These are phyloP conservation scores for Ectropis crepuscularia DNA, from an alignment of 2,888 invertebrate species.

Conservation along the genomic window DNA sequence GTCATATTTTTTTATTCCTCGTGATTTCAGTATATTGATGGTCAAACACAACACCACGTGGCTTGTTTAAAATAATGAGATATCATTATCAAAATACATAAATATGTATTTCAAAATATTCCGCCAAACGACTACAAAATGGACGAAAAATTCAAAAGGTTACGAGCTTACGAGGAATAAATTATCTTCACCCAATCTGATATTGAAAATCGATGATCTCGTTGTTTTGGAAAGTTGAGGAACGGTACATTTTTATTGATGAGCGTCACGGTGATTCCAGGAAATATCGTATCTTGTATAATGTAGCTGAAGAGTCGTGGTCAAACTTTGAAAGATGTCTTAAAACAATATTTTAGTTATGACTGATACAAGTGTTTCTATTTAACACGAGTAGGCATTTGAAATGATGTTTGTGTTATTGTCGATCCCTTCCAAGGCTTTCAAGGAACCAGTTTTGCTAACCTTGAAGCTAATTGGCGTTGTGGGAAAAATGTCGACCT, in stretches of 20 bases:
- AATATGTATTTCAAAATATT: background rate
- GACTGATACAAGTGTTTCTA: background rate
- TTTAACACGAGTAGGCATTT: too few relatives aligned
- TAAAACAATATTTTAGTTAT: background rate
- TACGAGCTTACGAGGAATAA: constrained; percentile 37
- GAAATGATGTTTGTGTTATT: too few relatives aligned
- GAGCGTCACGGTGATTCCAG: constrained; percentile 70
- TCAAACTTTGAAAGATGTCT: constrained; percentile 1
- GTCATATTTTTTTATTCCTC: too few relatives aligned
- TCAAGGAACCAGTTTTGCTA: too few relatives aligned
- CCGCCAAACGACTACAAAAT: constrained; percentile 10
- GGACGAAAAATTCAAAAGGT: constrained; percentile 25
- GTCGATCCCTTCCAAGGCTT: too few relatives aligned
- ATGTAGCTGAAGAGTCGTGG: constrained; percentile 4
- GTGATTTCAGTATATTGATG: too few relatives aligned
- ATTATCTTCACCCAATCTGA: constrained; percentile 55
- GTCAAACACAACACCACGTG: too few relatives aligned
- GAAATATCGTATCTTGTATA: constrained; percentile 52
- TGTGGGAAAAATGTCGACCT: too few relatives aligned
- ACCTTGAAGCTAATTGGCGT: too few relatives aligned
- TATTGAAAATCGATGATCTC: constrained; percentile 65
- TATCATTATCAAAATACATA: too few relatives aligned
- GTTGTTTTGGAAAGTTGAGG: constrained; percentile 60
- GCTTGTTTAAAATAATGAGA: too few relatives aligned
- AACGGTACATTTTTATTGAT: constrained; percentile 75